These are phyloP conservation scores for Mesoclemmys tuberculata DNA, from an alignment of 2,113 vertebrate genomes.

Conservation along the genomic window DNA sequence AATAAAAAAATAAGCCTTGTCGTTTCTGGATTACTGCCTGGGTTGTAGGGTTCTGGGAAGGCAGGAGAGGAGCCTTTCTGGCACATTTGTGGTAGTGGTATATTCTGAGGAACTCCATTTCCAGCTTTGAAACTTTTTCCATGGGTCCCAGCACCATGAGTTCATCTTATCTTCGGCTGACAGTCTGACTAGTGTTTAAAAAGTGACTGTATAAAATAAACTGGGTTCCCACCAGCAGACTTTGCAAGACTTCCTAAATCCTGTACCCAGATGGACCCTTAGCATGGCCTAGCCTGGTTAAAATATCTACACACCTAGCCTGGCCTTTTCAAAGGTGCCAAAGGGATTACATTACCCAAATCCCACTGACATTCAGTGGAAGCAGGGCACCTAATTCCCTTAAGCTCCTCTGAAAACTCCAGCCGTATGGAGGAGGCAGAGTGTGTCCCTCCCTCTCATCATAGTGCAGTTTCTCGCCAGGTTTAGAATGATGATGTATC, in stretches of 20 bases:
- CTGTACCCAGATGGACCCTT: too few relatives aligned
- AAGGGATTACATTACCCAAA: background rate
- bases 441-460: too few relatives aligned
- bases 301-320: background rate
- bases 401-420: background rate
- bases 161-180: background rate
- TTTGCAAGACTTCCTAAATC: background rate
- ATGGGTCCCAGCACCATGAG: background rate
- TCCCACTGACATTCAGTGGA: background rate
- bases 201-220: background rate
- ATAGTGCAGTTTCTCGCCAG: background rate
- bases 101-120: background rate
- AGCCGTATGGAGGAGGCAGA: too few relatives aligned
- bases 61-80: background rate
- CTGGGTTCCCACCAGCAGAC: background rate
- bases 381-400: background rate
- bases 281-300: background rate
- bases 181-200: background rate
- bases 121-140: background rate
- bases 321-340: background rate
- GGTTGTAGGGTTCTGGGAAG: background rate
- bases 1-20: background rate
- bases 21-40: background rate
- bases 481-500: background rate
- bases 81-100: too few relatives aligned